These are phyloP conservation scores for Pristiophorus japonicus DNA, from an alignment of 2,113 vertebrate species.

Conservation along the genomic window DNA sequence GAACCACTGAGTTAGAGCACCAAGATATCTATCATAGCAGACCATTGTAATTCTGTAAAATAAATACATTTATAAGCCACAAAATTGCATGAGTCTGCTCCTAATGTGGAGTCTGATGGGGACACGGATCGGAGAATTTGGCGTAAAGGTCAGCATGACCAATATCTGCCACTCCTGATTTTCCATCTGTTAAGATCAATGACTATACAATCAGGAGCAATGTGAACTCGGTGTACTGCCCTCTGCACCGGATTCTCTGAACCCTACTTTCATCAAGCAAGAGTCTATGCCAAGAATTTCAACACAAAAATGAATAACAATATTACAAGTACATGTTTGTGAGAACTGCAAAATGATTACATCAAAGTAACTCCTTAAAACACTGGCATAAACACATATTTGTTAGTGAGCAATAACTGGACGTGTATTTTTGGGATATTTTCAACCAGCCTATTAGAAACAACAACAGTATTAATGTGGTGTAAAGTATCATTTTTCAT, in stretches of 20 bases:
- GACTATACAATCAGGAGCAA: not conserved
- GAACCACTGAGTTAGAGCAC: no score
- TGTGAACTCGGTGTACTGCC: not conserved
- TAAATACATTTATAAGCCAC: not conserved
- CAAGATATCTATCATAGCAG: not conserved
- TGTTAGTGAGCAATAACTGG: no score
- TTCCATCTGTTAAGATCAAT: not conserved
- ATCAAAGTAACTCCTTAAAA: no score
- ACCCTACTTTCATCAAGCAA: not conserved
- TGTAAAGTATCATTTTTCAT: no score
- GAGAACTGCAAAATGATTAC: no score
- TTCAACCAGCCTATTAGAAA: no score
- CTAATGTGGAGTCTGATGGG: not conserved
- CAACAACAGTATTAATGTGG: no score
- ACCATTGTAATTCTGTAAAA: not conserved
- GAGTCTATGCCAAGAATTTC: not conserved
- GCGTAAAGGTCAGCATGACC: not conserved
- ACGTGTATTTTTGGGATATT: no score
- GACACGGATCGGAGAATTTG: not conserved
- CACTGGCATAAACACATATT: no score
- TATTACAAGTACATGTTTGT: not conserved
- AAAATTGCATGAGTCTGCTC: not conserved
- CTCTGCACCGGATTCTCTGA: not conserved
- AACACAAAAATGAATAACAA: not conserved
- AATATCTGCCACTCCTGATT: not conserved